These are phyloP conservation scores for Drosophila rubida DNA, from an alignment of 2,888 invertebrate species.

Conservation along the genomic window DNA sequence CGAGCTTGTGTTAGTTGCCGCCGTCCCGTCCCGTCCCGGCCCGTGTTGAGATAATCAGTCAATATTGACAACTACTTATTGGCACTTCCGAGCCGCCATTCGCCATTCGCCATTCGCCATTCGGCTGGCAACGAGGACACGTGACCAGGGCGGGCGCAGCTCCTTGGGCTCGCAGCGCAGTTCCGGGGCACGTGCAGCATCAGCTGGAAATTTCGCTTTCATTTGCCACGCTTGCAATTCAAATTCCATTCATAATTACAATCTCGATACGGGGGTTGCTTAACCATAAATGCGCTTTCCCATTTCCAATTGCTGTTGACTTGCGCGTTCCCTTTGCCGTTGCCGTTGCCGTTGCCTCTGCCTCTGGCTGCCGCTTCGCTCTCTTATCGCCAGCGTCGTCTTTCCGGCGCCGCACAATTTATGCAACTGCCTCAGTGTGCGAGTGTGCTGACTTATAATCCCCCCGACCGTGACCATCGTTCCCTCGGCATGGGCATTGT, in stretches of 20 bases:
- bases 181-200: conserved; percentile 48
- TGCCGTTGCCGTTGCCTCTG: background rate
- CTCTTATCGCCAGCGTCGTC: conserved; percentile 34
- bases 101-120: conserved; percentile 33
- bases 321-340: background rate
- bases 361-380: conserved; percentile 2
- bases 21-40: conserved; percentile 37
- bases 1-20: too few relatives aligned
- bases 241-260: conserved; percentile 77
- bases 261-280: conserved; percentile 47
- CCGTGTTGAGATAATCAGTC: conserved; percentile 81
- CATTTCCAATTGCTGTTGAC: background rate
- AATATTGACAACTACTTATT: conserved; percentile 84
- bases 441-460: conserved; percentile 5
- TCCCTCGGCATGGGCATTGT: background rate
- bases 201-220: conserved; percentile 14
- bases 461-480: background rate
- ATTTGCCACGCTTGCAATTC: conserved; percentile 63
- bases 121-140: conserved; percentile 49
- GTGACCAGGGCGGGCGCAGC: conserved; percentile 41
- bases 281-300: background rate
- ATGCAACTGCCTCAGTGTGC: conserved; percentile 33
- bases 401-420: conserved; percentile 33
- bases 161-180: conserved; percentile 39
- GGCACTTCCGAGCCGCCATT: conserved; percentile 76